A percentile compares a stretch with the other conserved stretches of the same genome.
phyloP scores from a whole-genome alignment of 2,797 vertebrate genomes.

The Triplophysa yarkandensis region DNA sequence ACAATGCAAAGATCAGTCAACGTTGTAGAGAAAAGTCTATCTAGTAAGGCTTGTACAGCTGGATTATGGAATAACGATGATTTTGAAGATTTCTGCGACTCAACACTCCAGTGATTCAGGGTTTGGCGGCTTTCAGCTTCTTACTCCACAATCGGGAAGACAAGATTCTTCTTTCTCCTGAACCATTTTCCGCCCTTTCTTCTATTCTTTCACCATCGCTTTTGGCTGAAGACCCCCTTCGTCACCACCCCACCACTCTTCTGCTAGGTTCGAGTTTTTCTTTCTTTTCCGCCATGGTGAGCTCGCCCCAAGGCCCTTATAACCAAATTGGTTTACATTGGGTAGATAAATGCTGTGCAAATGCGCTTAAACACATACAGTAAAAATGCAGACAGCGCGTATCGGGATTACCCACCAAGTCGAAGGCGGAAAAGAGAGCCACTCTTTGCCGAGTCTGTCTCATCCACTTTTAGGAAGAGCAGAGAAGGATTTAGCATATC shows the following conservation, averaged over 20 bases:
- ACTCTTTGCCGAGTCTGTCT: constrained; percentile 77
- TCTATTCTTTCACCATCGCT: neutral
- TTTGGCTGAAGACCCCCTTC: constrained; percentile 37
- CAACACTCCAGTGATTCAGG: constrained; percentile 78
- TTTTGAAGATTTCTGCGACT: constrained; percentile 78
- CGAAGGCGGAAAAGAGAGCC: constrained; percentile 75
- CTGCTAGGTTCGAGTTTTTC: constrained; percentile 77
- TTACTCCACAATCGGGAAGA: constrained; percentile 75
- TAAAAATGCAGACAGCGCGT: constrained; percentile 85
- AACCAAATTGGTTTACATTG: constrained; percentile 86
- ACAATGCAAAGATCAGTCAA: constrained; percentile 60
- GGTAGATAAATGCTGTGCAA: constrained; percentile 84
- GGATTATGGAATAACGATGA: constrained; percentile 75
- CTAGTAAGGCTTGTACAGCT: constrained; percentile 67
- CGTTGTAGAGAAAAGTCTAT: constrained; percentile 58
- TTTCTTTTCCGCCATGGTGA: constrained; percentile 69
- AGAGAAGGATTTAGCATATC: constrained; percentile 75
- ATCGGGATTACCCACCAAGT: constrained; percentile 83
- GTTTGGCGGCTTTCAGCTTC: constrained; percentile 71
- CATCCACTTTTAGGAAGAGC: constrained; percentile 75
- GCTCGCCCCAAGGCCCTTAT: constrained; percentile 79
- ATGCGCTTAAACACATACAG: constrained; percentile 83
- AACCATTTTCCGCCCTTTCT: constrained; percentile 65
- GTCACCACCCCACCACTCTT: constrained; percentile 68
- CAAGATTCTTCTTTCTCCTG: constrained; percentile 68